Base-by-base conservation (phyloP, 1,140 invertebrate genomes). In the Littorina saxatilis region DNA sequence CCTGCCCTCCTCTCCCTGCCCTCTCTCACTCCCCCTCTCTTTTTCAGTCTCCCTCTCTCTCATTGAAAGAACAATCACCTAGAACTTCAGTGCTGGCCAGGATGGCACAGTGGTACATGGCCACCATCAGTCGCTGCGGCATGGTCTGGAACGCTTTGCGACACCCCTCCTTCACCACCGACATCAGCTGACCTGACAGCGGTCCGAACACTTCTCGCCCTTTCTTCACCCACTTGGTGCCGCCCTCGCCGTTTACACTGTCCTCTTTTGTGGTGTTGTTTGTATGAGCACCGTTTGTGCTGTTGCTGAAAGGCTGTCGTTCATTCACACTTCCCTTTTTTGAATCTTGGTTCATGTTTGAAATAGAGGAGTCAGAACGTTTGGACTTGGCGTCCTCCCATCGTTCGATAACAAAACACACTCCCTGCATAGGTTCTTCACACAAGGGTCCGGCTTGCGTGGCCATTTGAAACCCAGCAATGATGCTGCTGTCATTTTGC, bases 81-180 rank as follows among this genome's bases (percentile, higher is more conserved):
- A 99, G 94, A 84, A 98, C 97, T 92, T 98, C 97, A 2, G 96
- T 95, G 85, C 97, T 97, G 17, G 98, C 97, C 88, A 97, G 91
- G 82, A 99, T 98, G 86, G 95, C 96, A 92, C 98, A 99, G 50
- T 95, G 96, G 91, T 99, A 99, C 97, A 99, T 99, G 0, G 99
- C 98, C 17, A 96, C 96, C 93, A 99, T 97, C 4, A 99, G 91
- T 80, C 99, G 94, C 89, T 98, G 97, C 7, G 96, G 95, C 90
- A 98, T 96, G 47, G 95, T 95, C 91, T 97, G 96, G 88, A 99
- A 98, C 0, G 97, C 96, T 91, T 95, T 96, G 63, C 96, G 94
- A 90, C 98, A 98, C 3, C 95, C 96, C 85, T 98, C 97, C 91
- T 98, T 98, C 32, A 96, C 95, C 27, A 95, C 94, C 29, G 97